These are phyloP conservation scores for Gavialis gangeticus DNA, from an alignment of 2,113 vertebrate genomes.

Conservation along the genomic window DNA sequence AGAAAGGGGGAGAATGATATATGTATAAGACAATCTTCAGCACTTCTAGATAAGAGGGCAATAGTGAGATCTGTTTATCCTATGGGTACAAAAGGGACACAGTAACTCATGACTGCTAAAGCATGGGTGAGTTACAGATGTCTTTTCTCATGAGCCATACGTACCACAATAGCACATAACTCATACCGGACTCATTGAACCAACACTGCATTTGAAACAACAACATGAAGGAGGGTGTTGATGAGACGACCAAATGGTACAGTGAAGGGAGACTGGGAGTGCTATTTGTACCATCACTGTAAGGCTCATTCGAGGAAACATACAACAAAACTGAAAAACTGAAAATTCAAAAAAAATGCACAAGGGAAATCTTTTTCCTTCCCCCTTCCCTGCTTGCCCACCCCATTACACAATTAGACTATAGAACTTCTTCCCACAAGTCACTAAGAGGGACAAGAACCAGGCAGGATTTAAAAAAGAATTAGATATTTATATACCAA, in stretches of 20 bases:
- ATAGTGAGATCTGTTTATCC: background rate
- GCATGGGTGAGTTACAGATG: background rate
- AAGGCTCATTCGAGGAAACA: background rate
- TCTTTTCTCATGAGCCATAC: background rate
- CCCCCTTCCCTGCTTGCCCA: background rate
- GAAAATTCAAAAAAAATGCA: background rate
- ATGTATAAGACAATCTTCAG: background rate
- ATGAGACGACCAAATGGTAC: background rate
- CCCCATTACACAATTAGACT: background rate
- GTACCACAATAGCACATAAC: fast-evolving
- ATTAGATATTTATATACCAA: background rate
- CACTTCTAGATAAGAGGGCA: background rate
- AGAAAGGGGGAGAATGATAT: background rate
- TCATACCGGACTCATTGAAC: background rate
- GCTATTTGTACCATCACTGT: background rate
- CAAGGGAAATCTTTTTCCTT: background rate
- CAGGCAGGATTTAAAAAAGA: background rate
- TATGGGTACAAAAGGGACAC: background rate
- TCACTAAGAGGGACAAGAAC: constrained; percentile 1
- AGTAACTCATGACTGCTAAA: background rate
- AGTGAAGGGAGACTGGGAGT: background rate
- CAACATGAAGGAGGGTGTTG: background rate
- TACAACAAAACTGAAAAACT: background rate
- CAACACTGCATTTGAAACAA: background rate
- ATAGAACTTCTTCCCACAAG: background rate